Evolutionary conservation across 2,797 vertebrate genomes (phyloP), one percentile per base, ranked within the genome.

Genomic region (Nothura maculosa): DNA sequence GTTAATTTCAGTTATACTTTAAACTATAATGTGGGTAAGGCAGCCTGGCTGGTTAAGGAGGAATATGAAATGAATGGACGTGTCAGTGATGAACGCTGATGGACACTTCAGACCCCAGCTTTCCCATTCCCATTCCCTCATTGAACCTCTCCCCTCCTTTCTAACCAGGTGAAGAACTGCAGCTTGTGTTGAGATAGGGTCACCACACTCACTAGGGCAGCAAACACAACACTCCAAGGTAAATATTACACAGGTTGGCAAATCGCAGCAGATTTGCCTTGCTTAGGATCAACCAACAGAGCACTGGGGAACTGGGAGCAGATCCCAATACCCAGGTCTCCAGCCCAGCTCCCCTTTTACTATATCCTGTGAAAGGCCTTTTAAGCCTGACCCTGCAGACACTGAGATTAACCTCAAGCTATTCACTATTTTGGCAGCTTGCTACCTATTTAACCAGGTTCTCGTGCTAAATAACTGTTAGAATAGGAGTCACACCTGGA

Each of bases 1-100:
- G 75, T 72, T 92, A 76, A 81, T 80, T 86, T 90, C 36, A 55
- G 76, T 91, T 67, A 81, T n/a, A 60, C 52, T 68, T 86, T 30
- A 70, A 77, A 91, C 80, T 89, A 77, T 73, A 63, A 61, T n/a
- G 50, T 20, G 30, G 86, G 48, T 86, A 89, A 89, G 94, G 89
- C 87, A 85, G 72, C 55, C 22, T 68, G 82, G 82, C 64, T 32
- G 62, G 58, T 89, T 87, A 93, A 85, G 75, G 60, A 90, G 52
- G 81, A 91, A 58, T 32, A 64, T n/a, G 64, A 90, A 82, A 89
- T 62, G 19, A 90, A 88, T 5, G 62, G 84, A 87, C 12, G 32
- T 34, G 32, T 55, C 45, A 40, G 81, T 22, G 30, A 22, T 48
- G 70, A 88, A 84, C 68, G 81, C 70, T 60, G 84, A 68, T 77